Evolutionary conservation across 2,113 vertebrate species (phyloP), one percentile per base, ranked within the genome.

Genomic region (Orycteropus afer): DNA sequence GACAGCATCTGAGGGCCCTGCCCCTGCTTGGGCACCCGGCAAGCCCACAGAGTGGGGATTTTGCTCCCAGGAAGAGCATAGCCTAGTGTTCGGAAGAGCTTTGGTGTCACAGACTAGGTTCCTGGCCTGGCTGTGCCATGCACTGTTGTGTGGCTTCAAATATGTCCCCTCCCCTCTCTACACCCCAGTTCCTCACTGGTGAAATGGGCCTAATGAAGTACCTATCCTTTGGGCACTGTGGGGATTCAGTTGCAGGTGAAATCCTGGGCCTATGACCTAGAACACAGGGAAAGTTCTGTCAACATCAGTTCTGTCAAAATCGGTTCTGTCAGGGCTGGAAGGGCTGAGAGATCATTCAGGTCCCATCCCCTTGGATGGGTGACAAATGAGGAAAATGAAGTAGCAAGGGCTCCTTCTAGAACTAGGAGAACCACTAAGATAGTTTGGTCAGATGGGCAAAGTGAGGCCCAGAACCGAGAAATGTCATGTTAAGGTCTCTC

Each of bases 251-350:
- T 29, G 25, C 65, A 61, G 8, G 13, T 11, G 47, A 32, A 14
- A 47, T 32, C 71, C 59, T 14, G 63, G 42, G 29, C 4, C 34
- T 9, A 0, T 18, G 47, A 49, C 57, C 57, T 20, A 1, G 20
- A 59, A n/a, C 42, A 29, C 55, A 65, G 37, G 40, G 8, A 55
- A 20, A 27, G 13, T 15, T 1, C 8, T 23, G 34, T 37, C 20
- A 1, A 1, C 34, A 2, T 15, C 5, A 18, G 29, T 15, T 1
- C 8, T 23, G 34, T 37, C 20, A 1, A 1, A 27, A 2, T 15
- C 5, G 23, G 29, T n/a, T n/a, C 49, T 32, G 47, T 15, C 37
- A 57, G 81, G 22, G n/a, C 23, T 37, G 25, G 74, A 13, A 80
- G 65, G 85, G 59, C 69, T 7, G 15, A n/a, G 84, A 12, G 45